Evolutionary conservation across 2,888 invertebrate species (phyloP), one percentile per base, ranked within the genome.

Genomic region (Leuctra nigra): DNA sequence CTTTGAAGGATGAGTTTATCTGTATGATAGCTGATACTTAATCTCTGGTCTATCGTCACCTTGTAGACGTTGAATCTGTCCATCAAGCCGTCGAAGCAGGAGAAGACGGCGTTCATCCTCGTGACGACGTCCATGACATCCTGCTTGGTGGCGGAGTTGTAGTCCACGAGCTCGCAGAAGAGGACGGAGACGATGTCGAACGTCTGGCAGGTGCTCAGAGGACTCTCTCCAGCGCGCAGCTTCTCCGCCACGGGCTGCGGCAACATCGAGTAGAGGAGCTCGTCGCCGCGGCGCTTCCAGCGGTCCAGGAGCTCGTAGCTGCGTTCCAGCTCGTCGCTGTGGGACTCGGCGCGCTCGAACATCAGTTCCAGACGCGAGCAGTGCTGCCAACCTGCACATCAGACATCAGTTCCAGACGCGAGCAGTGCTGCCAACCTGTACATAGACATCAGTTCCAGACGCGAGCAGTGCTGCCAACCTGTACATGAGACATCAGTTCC

Each of bases 221-320:
- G 81, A 66, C 86, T 84, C 58, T 83, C 81, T 0, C 91, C 92
- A 18, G 81, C 63, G 20, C 71, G 66, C 1, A 75, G 68, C 14
- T 68, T 61, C 25, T 70, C 68, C 2, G 73, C 73, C 13, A 74
- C 71, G 23, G 68, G 54, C 22, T 48, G 29, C 4, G 94, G 94
- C 67, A 94, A 91, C 93, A 94, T 94, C 1, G 93, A 91, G 68
- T 93, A 93, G 0, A 94, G 74, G 3, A 94, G 75, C 63, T 89
- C 88, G 67, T 94, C 91, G 1, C 91, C 88, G 63, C 87, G 82
- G 57, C 84, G 80, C 70, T 91, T 90, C 91, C 91, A 92, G 29
- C 86, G 83, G 67, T 92, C 91, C 14, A 87, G 74, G 18, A 91
- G 74, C 54, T 82, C 77, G 66, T 90, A 78, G 35, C 87, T 91